phyloP scores from a whole-genome alignment of 2,113 vertebrate genomes.

The Platysternon megacephalum region DNA sequence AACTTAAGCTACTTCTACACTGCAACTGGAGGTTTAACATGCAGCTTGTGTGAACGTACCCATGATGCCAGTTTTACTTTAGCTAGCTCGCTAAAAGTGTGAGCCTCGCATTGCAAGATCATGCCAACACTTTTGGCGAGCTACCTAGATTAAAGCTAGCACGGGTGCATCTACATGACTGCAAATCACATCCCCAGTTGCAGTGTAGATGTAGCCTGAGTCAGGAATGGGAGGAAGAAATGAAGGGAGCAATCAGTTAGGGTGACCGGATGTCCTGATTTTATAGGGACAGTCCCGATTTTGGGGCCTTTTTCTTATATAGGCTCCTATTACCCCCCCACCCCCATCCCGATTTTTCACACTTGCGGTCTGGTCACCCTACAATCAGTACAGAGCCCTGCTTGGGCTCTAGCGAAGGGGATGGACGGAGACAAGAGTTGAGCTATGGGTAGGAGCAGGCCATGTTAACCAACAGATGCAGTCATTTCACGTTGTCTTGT shows the following conservation, averaged over 20 bases:
- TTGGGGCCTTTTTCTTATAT: too few species aligned
- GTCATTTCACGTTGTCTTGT: not conserved
- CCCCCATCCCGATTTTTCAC: too few species aligned
- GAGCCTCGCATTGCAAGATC: not conserved
- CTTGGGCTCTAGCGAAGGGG: not conserved
- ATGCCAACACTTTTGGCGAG: not conserved
- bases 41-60: not conserved
- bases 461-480: not conserved
- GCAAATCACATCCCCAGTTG: not conserved
- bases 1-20: not conserved
- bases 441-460: not conserved
- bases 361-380: too few species aligned
- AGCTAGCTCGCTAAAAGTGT: not conserved
- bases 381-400: not conserved
- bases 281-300: too few species aligned
- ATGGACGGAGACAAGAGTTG: not conserved
- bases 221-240: not conserved
- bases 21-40: not conserved
- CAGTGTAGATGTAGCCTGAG: not conserved
- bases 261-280: too few species aligned
- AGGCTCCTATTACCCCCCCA: too few species aligned
- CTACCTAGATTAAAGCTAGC: not conserved
- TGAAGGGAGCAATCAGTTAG: not conserved
- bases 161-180: not conserved
- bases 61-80: not conserved